A percentile compares a stretch with the other conserved stretches of the same genome.
These are phyloP conservation scores for Hydraecia micacea DNA, from an alignment of 2,888 invertebrate genomes.

Conservation along the genomic window DNA sequence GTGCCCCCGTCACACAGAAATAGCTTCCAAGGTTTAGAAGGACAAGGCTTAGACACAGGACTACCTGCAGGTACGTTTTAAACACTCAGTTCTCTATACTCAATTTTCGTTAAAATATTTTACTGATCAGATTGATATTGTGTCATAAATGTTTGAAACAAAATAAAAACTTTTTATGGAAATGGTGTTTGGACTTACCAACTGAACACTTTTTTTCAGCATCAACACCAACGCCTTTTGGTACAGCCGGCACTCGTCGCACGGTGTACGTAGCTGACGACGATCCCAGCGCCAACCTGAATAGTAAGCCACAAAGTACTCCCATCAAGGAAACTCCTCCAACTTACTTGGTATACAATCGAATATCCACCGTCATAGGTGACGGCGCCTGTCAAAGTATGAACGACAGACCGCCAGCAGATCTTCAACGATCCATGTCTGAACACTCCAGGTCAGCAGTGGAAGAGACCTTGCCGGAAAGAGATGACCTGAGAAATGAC, in stretches of 20 bases:
- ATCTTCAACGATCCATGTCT: conserved; percentile 71
- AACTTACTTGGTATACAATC: conserved; percentile 93
- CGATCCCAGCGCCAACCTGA: conserved; percentile 88
- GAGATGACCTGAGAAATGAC: conserved; percentile 79
- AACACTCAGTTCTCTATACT: neutral
- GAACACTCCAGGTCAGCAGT: conserved; percentile 76
- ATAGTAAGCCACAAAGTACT: conserved; percentile 85
- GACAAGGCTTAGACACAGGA: conserved; percentile 74
- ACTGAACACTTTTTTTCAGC: conserved; percentile 71
- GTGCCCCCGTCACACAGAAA: conserved; percentile 89
- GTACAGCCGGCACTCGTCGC: conserved; percentile 95
- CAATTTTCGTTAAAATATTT: conserved; percentile 8
- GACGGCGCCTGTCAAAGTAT: conserved; percentile 86
- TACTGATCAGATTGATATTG: neutral
- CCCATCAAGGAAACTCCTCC: conserved; percentile 90
- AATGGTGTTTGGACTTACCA: neutral
- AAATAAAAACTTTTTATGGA: neutral
- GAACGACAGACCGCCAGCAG: conserved; percentile 76
- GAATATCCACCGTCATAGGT: conserved; percentile 93
- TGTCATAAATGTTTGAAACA: neutral
- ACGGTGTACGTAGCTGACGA: conserved; percentile 95
- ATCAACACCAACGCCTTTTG: conserved; percentile 90
- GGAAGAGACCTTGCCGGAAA: conserved; percentile 80
- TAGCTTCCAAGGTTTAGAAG: conserved; percentile 91
- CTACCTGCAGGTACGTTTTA: conserved; percentile 80